Evolutionary conservation across 2,888 invertebrate genomes (phyloP).

Genomic region (Ectobius pallidus): DNA sequence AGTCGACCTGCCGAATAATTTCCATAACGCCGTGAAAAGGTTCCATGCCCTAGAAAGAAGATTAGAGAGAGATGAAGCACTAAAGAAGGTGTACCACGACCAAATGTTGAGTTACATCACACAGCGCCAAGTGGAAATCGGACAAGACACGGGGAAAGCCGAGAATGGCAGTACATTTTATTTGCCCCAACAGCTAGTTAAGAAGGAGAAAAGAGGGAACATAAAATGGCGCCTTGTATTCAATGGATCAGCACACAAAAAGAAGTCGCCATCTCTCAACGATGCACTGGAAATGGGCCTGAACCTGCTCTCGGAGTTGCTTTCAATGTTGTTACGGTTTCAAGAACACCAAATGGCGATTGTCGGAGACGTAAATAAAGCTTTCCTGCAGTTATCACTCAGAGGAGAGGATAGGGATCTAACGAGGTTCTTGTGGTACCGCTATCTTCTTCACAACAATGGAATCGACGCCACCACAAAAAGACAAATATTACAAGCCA

Average conservation of each 20-base stretch:
- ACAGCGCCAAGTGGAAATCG: background rate
- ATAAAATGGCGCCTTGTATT: slow-evolving; percentile 1
- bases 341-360: background rate
- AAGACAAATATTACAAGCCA: background rate
- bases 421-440: slow-evolving; percentile 7
- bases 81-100: background rate
- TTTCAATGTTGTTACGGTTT: background rate
- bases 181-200: background rate
- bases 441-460: background rate
- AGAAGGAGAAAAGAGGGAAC: background rate
- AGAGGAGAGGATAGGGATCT: background rate
- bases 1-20: background rate
- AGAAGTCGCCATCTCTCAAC: background rate
- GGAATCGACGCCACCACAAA: background rate
- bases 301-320: background rate
- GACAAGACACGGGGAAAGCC: no score
- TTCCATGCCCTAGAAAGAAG: no score
- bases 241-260: background rate
- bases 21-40: background rate
- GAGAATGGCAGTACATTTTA: background rate
- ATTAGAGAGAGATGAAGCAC: no score
- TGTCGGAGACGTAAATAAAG: background rate
- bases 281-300: slow-evolving; percentile 14
- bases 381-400: background rate
- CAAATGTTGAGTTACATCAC: background rate